Conservation (phyloP, 2,888 invertebrate species). For the Gandaritis pyraliata region DNA sequence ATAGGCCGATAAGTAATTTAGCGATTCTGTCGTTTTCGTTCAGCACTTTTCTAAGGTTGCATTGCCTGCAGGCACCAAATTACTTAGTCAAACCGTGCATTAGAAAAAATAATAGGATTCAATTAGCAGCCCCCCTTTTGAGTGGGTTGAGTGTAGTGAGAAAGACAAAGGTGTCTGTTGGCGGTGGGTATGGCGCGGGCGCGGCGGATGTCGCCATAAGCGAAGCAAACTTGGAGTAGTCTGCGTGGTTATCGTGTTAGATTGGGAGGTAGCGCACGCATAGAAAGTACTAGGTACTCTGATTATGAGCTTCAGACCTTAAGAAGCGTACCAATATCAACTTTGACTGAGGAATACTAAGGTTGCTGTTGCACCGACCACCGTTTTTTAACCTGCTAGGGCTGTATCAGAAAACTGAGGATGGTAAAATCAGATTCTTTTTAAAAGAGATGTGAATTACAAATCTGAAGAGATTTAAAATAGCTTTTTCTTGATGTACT, state of each 20-base stretch:
- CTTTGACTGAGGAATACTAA: neutral
- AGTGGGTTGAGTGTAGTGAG: conserved; percentile 58
- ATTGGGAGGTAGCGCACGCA: conserved; percentile 10
- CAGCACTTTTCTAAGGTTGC: conserved; percentile 6
- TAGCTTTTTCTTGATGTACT: too few species aligned
- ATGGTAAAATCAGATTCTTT: too few species aligned
- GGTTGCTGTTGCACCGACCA: too few species aligned
- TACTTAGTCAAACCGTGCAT: conserved; percentile 51
- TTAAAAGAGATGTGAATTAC: too few species aligned
- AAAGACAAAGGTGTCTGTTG: conserved; percentile 62
- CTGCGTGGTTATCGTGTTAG: conserved; percentile 19
- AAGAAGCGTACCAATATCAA: neutral
- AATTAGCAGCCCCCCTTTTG: conserved; percentile 63
- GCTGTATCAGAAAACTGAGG: neutral
- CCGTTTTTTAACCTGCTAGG: neutral
- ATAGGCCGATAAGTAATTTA: neutral
- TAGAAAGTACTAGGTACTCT: conserved; percentile 2
- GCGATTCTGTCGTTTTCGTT: conserved; percentile 1
- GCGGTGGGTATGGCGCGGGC: conserved; percentile 58
- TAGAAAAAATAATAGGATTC: conserved; percentile 65
- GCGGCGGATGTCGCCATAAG: conserved; percentile 68
- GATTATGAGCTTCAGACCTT: conserved; percentile 8
- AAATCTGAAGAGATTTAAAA: too few species aligned
- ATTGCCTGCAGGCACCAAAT: conserved; percentile 43
- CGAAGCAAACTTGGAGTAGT: conserved; percentile 31